Percentiles rank a stretch among this genome's conserved stretches.
phyloP scores from a whole-genome alignment of 2,113 vertebrate species.

The Zosterops lateralis region DNA sequence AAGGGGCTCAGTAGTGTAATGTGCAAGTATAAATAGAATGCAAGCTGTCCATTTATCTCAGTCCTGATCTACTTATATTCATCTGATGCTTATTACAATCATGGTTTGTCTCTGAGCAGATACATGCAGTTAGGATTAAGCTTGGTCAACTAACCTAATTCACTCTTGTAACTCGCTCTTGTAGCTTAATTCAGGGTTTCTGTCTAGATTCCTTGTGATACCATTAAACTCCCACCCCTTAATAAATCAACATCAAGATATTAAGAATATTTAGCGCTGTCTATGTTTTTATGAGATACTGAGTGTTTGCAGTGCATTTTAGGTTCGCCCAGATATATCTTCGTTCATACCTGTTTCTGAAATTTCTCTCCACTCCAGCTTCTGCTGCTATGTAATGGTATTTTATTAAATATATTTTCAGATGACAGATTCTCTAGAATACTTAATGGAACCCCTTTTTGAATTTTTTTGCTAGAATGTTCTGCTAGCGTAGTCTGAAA shows the following conservation, averaged over 20 bases:
- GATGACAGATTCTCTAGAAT: background rate
- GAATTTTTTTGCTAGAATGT: background rate
- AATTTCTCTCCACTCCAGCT: background rate
- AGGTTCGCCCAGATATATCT: background rate
- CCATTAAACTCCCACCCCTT: background rate
- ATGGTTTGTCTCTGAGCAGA: background rate
- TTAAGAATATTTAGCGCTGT: background rate
- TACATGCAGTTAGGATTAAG: slow-evolving; percentile 41
- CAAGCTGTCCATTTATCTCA: slow-evolving; percentile 49
- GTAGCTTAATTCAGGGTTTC: background rate
- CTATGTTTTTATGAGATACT: background rate
- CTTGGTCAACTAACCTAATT: slow-evolving; percentile 53
- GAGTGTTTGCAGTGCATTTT: background rate
- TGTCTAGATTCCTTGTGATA: background rate
- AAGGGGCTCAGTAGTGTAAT: slow-evolving; percentile 8
- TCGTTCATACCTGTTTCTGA: background rate
- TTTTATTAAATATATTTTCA: background rate
- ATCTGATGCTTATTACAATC: slow-evolving; percentile 40
- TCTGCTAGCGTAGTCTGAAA: background rate
- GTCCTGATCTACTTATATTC: slow-evolving; percentile 40
- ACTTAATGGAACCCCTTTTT: background rate
- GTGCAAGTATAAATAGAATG: slow-evolving; percentile 54
- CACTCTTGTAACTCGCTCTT: background rate
- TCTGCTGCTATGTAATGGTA: background rate
- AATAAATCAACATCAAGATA: background rate